Evolutionary conservation across 1,140 invertebrate species (phyloP).

Genomic region (Bombyx mandarina): DNA sequence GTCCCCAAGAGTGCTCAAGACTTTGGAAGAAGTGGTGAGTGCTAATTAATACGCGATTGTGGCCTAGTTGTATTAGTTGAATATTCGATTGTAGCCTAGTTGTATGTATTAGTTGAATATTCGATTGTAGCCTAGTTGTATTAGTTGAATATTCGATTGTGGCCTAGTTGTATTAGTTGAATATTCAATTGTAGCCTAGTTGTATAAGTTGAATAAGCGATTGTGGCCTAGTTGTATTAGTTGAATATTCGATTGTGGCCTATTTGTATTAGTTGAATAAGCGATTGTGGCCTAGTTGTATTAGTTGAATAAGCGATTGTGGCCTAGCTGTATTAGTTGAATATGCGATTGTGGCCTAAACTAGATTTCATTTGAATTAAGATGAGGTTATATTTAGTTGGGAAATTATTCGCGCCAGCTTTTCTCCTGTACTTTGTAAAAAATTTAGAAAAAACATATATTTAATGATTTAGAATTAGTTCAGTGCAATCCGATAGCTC

Average conservation of each 20-base stretch:
- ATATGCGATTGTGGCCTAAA: neutral
- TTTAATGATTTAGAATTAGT: no score
- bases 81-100: no score
- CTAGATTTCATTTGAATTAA: no score
- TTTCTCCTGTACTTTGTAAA: no score
- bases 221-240: no score
- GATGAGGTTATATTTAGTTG: no score
- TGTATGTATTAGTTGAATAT: neutral
- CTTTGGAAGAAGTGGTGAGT: constrained; percentile 69
- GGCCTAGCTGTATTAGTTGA: neutral
- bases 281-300: no score
- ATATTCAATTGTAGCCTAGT: neutral
- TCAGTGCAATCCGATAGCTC: no score
- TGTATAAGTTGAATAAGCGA: neutral
- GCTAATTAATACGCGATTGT: neutral
- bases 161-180: neutral
- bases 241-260: neutral
- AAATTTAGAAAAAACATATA: no score
- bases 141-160: neutral
- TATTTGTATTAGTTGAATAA: neutral
- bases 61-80: no score
- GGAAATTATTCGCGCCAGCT: no score
- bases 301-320: neutral
- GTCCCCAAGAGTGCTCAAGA: constrained; percentile 73
- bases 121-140: no score